Conservation (phyloP, 2,113 vertebrate species). For the Salvelinus sp. region DNA sequence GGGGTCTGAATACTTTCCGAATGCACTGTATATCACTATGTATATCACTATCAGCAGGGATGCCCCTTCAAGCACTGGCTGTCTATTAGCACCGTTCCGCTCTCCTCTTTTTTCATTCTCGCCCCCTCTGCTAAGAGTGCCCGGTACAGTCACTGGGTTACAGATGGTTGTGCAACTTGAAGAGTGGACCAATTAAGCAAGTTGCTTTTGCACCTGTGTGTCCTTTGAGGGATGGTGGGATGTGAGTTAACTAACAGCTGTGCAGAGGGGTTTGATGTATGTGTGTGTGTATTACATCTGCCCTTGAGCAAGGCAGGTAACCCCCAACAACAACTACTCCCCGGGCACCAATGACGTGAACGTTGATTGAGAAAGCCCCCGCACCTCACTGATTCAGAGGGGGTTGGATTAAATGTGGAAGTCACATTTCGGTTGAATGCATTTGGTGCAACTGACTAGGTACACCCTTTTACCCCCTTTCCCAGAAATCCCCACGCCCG, state of each 20-base stretch:
- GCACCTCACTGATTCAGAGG: too few relatives aligned
- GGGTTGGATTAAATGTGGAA: too few relatives aligned
- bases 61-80: conserved; percentile 1
- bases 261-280: not conserved
- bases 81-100: conserved; percentile 5
- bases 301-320: too few relatives aligned
- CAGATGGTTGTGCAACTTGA: too few relatives aligned
- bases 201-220: not conserved
- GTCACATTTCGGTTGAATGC: too few relatives aligned
- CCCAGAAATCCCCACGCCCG: not conserved
- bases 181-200: not conserved
- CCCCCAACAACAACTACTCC: too few relatives aligned
- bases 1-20: too few relatives aligned
- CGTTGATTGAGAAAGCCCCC: too few relatives aligned
- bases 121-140: not conserved
- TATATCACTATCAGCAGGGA: conserved; percentile 31
- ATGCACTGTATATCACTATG: too few relatives aligned
- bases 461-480: too few relatives aligned
- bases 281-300: not conserved
- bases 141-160: not conserved
- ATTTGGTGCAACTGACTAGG: too few relatives aligned
- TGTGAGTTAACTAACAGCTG: not conserved
- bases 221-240: not conserved
- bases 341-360: too few relatives aligned
- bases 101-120: not conserved